phyloP scores from a whole-genome alignment of 2,888 invertebrate genomes.

The Perizoma affinitatum region DNA sequence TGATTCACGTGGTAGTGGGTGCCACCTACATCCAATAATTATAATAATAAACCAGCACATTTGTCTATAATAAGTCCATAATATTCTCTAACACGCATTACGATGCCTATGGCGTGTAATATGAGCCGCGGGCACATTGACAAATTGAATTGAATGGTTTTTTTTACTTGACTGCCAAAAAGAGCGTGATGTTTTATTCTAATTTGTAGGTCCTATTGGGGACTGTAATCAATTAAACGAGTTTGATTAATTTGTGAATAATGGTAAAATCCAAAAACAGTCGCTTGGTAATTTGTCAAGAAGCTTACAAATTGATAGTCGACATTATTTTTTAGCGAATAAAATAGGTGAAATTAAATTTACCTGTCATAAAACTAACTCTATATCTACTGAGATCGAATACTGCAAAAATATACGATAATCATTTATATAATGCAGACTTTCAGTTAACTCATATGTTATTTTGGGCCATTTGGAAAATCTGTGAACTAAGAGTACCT shows the following conservation, averaged over 20 bases:
- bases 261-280: constrained; percentile 18
- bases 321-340: constrained; percentile 11
- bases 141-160: constrained; percentile 38
- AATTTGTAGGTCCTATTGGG: constrained; percentile 20
- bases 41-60: constrained; percentile 51
- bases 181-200: constrained; percentile 1
- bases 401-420: no score
- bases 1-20: constrained; percentile 26
- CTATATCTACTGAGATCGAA: no score
- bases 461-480: no score
- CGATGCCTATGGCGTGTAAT: constrained; percentile 36
- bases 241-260: constrained; percentile 37
- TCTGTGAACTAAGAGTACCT: no score
- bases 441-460: no score
- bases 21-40: constrained; percentile 39
- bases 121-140: constrained; percentile 40
- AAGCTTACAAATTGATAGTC: constrained; percentile 20
- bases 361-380: neutral
- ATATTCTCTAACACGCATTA: constrained; percentile 37
- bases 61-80: constrained; percentile 39
- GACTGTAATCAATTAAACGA: constrained; percentile 24
- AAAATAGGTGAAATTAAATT: constrained; percentile 1
- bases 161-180: constrained; percentile 15
- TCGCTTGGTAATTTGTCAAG: constrained; percentile 21
- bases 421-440: no score